Conservation (phyloP, 1,140 invertebrate species). For the Nomia melanderi region DNA sequence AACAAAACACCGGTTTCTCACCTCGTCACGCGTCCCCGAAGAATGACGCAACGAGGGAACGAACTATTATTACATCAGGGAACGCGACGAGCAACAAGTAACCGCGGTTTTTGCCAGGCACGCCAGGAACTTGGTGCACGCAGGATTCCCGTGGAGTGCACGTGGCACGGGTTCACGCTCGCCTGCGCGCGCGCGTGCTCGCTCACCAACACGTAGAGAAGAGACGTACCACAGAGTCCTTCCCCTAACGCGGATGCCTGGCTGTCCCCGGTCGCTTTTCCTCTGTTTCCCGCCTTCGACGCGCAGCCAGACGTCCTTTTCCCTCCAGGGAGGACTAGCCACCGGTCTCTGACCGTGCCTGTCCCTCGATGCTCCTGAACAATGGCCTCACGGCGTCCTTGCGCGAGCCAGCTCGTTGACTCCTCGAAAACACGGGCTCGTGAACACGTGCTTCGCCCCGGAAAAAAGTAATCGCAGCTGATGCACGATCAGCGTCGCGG, state of each 20-base stretch:
- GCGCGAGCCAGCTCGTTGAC: constrained; percentile 16
- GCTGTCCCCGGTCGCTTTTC: constrained; percentile 19
- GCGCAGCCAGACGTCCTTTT: constrained; percentile 15
- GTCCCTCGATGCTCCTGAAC: constrained; percentile 1
- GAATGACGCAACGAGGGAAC: constrained; percentile 66
- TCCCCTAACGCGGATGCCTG: constrained; percentile 34
- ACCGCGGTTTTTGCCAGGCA: constrained; percentile 66
- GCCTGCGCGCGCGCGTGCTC: constrained; percentile 12
- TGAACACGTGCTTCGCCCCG: constrained; percentile 10
- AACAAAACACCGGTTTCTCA: constrained; percentile 16
- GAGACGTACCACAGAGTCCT: constrained; percentile 43
- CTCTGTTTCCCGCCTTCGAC: neutral
- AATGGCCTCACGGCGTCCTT: constrained; percentile 20
- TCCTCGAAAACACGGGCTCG: constrained; percentile 5
- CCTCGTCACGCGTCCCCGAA: constrained; percentile 15
- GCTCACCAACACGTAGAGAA: constrained; percentile 23
- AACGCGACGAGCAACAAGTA: constrained; percentile 75
- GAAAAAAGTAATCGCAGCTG: constrained; percentile 44
- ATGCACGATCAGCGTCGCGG: neutral
- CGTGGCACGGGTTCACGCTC: constrained; percentile 65
- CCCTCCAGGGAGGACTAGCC: neutral
- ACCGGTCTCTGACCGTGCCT: neutral
- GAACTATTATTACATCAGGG: constrained; percentile 72
- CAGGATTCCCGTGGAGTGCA: constrained; percentile 66
- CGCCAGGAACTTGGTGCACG: constrained; percentile 72